A percentile compares a stretch with the other conserved stretches of the same genome.
Conservation (phyloP, 2,888 invertebrate species). For the Lepas anatifera region DNA sequence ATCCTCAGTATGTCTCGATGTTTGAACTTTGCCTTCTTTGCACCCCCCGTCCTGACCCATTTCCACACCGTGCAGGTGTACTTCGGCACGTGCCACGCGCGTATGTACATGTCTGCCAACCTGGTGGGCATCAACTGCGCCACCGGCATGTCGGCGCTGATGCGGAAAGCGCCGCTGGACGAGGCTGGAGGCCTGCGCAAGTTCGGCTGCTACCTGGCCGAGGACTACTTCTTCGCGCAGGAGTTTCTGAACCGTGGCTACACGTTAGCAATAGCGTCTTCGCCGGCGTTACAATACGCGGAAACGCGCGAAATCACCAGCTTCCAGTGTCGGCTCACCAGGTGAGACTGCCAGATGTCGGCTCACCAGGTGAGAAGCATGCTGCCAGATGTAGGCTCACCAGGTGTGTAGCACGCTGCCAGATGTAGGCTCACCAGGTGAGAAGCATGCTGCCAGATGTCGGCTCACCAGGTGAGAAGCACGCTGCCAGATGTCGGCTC, state of each 20-base stretch:
- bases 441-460: too few relatives aligned
- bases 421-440: too few relatives aligned
- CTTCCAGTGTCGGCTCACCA: conserved; percentile 61
- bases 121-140: conserved; percentile 88
- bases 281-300: conserved; percentile 92
- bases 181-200: conserved; percentile 80
- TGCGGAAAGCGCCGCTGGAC: conserved; percentile 78
- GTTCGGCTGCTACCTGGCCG: conserved; percentile 90
- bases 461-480: too few relatives aligned
- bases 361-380: too few relatives aligned
- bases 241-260: conserved; percentile 76
- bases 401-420: too few relatives aligned
- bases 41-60: too few relatives aligned
- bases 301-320: conserved; percentile 73
- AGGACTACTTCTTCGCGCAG: conserved; percentile 96
- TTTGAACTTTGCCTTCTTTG: too few relatives aligned
- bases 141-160: conserved; percentile 94
- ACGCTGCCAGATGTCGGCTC: too few relatives aligned
- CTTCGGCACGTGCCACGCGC: conserved; percentile 93
- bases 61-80: conserved; percentile 48
- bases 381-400: too few relatives aligned
- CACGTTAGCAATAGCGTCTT: conserved; percentile 77
- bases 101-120: conserved; percentile 88
- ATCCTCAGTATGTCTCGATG: too few relatives aligned
- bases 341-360: too few relatives aligned